phyloP scores from a whole-genome alignment of 2,888 invertebrate genomes.

The Megalurothrips usitatus region DNA sequence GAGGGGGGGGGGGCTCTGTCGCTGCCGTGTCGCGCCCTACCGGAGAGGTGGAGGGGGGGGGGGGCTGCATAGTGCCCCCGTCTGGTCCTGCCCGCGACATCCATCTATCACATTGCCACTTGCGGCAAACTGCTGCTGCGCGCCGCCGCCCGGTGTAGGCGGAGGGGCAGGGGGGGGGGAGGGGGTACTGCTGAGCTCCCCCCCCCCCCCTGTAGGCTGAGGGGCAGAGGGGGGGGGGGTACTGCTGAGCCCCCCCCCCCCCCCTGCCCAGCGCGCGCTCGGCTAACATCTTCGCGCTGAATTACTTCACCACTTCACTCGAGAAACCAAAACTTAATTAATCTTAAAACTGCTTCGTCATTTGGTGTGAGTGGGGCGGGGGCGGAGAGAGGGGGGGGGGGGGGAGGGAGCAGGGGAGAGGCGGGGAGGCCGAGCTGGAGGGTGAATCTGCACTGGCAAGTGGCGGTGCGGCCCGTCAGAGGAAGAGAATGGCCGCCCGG shows the following conservation, averaged over 20 bases:
- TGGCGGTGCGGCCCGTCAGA: too few species aligned
- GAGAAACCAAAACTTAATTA: constrained; percentile 25
- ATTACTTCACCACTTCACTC: constrained; percentile 17
- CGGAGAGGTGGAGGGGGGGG: not conserved
- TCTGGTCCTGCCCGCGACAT: not conserved
- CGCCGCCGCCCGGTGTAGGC: not conserved
- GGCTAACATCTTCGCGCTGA: constrained; percentile 9
- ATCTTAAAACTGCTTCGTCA: constrained; percentile 15
- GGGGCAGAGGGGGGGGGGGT: not conserved
- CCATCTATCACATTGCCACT: constrained; percentile 8
- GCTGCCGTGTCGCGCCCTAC: not conserved
- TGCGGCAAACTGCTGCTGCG: not conserved
- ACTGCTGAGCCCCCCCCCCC: too few species aligned
- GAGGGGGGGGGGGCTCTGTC: not conserved
- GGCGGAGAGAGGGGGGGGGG: not conserved
- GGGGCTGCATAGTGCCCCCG: too few species aligned
- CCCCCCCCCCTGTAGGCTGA: not conserved
- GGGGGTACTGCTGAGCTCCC: not conserved
- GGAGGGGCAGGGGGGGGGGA: not conserved
- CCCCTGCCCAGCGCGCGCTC: not conserved
- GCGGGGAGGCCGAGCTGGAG: not conserved
- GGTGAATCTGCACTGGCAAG: not conserved
- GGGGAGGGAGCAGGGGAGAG: not conserved
- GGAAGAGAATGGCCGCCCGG: not conserved
- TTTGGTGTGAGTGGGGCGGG: not conserved